phyloP scores from a whole-genome alignment of 2,113 vertebrate genomes.

The Bungarus multicinctus region DNA sequence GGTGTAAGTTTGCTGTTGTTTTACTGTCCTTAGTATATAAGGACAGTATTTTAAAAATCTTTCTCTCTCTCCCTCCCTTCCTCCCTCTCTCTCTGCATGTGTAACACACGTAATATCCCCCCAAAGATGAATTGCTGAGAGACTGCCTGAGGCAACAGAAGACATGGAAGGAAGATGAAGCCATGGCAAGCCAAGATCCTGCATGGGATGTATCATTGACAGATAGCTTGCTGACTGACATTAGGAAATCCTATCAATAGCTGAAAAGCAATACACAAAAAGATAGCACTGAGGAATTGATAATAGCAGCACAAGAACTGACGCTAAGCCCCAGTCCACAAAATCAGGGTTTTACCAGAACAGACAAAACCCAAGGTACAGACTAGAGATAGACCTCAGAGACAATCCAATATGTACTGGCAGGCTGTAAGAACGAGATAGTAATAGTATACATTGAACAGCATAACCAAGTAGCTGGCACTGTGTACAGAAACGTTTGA shows the following conservation, averaged over 20 bases:
- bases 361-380: neutral
- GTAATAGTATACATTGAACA: neutral
- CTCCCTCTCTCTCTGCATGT: too few relatives aligned
- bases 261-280: neutral
- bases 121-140: neutral
- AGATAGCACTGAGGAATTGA: neutral
- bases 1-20: neutral
- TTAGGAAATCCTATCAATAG: neutral
- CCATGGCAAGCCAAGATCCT: neutral
- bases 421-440: neutral
- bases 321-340: neutral
- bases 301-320: neutral
- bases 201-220: neutral
- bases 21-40: neutral
- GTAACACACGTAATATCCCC: rapidly evolving
- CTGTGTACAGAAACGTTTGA: neutral
- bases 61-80: neutral
- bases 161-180: neutral
- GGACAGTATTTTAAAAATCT: neutral
- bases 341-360: neutral
- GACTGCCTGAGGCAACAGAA: neutral
- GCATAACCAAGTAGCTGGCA: neutral
- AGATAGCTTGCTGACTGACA: neutral
- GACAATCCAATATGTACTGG: neutral
- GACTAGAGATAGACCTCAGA: neutral